Evolutionary conservation across 2,113 vertebrate genomes (phyloP), one percentile per base, ranked within the genome.

Genomic region (Burhinus oedicnemus): DNA sequence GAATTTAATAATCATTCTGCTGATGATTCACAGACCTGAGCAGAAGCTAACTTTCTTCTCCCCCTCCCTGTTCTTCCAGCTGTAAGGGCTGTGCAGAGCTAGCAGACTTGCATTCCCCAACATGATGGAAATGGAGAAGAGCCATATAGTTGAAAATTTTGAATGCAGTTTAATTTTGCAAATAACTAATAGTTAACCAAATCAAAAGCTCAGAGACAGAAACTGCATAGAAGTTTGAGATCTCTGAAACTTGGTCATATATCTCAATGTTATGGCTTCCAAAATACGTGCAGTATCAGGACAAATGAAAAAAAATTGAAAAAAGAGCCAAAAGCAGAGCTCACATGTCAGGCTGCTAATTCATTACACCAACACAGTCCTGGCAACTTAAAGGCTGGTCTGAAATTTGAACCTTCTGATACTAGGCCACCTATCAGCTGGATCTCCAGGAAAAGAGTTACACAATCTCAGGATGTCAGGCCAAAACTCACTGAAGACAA

Each of bases 1-100:
- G 76, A 95, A 88, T 95, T 77, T 44, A 93, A 75, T 80, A 71
- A 75, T 84, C 52, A 42, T 81, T 91, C 69, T 89, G 60, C 30
- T 92, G 55, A 55, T 83, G 85, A 94, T 68, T 78, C 72, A 87
- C 62, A 69, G 36, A 72, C 55, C 89, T 94, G 90, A 97, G 78
- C 79, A 95, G 92, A 97, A 96, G 89, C 76, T 85, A 96, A 64
- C 79, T 95, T 95, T 91, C 57, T 90, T 93, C 81, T 81, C 47
- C 79, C 27, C 2, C 5, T 62, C 15, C 13, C 42, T 3, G 0
- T 66, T 84, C 64, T 66, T 91, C 29, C 57, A 95, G 54, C 47
- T 64, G n/a, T 8, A 44, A 42, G 76, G 47, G 65, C 70, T 90
- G 11, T 87, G 75, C 60, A 70, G 74, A 94, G 42, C 74, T 90